Base-by-base conservation (phyloP, 2,113 vertebrate species). In the Corapipo altera region DNA sequence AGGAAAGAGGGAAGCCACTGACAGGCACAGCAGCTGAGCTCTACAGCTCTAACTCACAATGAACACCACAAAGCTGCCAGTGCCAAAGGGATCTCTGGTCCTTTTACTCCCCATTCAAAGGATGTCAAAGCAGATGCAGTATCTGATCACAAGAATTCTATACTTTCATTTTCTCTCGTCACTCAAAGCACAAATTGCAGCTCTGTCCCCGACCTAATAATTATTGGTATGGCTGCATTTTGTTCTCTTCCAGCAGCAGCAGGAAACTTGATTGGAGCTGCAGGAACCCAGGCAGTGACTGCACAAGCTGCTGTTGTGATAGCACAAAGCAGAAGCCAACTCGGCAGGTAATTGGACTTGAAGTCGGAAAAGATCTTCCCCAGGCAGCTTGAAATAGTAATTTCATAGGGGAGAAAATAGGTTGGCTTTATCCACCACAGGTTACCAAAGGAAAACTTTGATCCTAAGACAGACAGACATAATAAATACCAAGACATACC, bases 101-200 rank as follows among this genome's bases (percentile, higher is more conserved):
- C 79, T 86, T 86, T 71, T 57, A 37, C 76, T 92, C 61, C 43
- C 67, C 84, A 91, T 57, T 78, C 89, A 62, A 21, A 80, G 72
- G 12, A 59, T 2, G 30, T 91, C 88, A 93, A 71, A 86, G 86
- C 93, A 93, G 86, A 87, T 70, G 78, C 85, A 76, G 1, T 28
- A 81, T 39, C 89, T 67, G 7, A 88, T 74, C 91, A 85, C 77
- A 79, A 59, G 91, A 92, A 94, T 72, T 72, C 85, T 44, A 69
- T 35, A 76, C 66, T 71, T 87, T n/a, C 71, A 48, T 92, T 96
- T 93, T 80, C 74, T 55, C 88, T 94, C 65, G 2, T 89, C 86
- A 91, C 89, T 94, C 93, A 89, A 91, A 94, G 79, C 91, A 65
- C 86, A 96, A 94, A 88, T 87, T 91, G 77, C 62, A 92, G 94